phyloP scores from a whole-genome alignment of 2,797 vertebrate species.

The Sebastolobus alascanus region DNA sequence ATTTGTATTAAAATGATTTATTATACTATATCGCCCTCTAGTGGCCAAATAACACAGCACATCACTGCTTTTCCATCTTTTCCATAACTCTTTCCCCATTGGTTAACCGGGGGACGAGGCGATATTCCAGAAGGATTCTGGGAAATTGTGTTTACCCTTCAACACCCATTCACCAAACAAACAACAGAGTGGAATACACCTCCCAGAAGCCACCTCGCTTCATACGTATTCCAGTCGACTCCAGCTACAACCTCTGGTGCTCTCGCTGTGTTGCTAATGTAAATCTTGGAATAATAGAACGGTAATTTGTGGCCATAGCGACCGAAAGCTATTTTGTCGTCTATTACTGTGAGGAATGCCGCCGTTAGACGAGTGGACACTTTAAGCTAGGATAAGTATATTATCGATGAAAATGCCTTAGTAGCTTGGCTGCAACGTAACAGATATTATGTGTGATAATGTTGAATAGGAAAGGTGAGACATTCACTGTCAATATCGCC shows the following conservation, averaged over 20 bases:
- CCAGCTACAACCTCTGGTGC: neutral
- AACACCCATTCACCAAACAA: rapidly evolving
- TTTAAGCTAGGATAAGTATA: neutral
- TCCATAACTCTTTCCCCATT: conserved; percentile 18
- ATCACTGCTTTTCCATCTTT: neutral
- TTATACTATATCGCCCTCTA: conserved; percentile 49
- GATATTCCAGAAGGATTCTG: conserved; percentile 49
- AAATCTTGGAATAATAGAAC: neutral
- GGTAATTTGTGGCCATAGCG: neutral
- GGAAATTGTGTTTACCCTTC: conserved; percentile 58
- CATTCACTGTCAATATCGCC: neutral
- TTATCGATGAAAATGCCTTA: neutral
- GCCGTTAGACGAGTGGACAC: neutral
- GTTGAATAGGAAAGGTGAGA: neutral
- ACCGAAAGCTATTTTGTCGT: neutral
- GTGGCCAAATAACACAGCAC: conserved; percentile 25
- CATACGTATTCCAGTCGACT: neutral
- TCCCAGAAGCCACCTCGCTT: conserved; percentile 66
- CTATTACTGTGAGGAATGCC: neutral
- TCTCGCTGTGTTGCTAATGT: conserved; percentile 14
- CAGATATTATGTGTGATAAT: conserved; percentile 13
- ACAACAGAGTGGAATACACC: conserved; percentile 41
- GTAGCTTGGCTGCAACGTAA: conserved; percentile 7
- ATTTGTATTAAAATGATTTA: neutral
- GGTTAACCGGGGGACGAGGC: neutral